phyloP scores from a whole-genome alignment of 64 coral and sea anemone species.

The Astreopora myriophthalma region DNA sequence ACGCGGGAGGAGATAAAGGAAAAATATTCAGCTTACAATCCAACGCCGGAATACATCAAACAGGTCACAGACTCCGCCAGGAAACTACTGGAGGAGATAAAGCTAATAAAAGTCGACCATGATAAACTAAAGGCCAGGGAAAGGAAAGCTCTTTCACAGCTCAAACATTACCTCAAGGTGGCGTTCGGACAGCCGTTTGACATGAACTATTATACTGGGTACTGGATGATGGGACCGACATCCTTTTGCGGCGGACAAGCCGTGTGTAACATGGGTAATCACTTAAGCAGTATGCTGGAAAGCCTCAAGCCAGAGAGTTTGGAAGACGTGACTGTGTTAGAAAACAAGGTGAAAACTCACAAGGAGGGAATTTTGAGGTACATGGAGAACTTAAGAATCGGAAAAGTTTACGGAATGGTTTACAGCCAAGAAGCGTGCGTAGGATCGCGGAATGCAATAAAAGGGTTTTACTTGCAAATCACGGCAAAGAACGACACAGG shows the following conservation, averaged over 20 bases:
- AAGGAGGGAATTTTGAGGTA: conserved; percentile 71
- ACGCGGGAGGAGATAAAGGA: conserved; percentile 31
- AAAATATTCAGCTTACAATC: conserved; percentile 68
- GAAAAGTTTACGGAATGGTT: conserved; percentile 84
- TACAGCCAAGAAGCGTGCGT: conserved; percentile 70
- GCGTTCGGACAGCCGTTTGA: conserved; percentile 67
- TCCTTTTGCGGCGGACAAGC: conserved; percentile 63
- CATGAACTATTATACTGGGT: conserved; percentile 84
- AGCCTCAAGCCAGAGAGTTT: conserved; percentile 54
- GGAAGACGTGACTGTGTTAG: conserved; percentile 57
- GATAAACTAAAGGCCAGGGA: conserved; percentile 67
- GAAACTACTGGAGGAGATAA: conserved; percentile 46
- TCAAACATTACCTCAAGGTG: conserved; percentile 80
- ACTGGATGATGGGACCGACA: conserved; percentile 97
- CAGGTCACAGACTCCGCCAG: conserved; percentile 56
- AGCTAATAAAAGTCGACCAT: conserved; percentile 51
- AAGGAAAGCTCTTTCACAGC: conserved; percentile 78
- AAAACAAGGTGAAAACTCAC: conserved; percentile 56
- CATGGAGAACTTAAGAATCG: conserved; percentile 82
- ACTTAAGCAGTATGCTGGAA: conserved; percentile 28
- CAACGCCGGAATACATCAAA: conserved; percentile 66
- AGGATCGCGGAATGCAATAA: conserved; percentile 14
- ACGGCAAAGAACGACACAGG: conserved; percentile 50
- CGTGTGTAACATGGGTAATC: conserved; percentile 52
- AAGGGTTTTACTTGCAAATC: not conserved